Evolutionary conservation across 2,797 vertebrate genomes (phyloP), one percentile per base, ranked within the genome.

Genomic region (Huso huso): DNA sequence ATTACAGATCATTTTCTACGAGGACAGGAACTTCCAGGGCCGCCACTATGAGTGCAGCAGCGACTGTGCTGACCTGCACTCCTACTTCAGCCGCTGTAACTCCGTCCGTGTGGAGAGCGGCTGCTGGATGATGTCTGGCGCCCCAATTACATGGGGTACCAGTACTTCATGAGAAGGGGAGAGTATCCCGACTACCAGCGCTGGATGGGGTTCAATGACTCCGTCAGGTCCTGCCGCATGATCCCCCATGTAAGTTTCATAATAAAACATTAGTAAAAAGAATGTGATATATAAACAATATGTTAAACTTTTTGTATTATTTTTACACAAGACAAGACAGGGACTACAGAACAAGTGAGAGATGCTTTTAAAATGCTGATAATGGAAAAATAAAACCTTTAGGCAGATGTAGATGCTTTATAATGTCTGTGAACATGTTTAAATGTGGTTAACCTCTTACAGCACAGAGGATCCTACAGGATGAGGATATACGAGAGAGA

Each of bases 101-200:
- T 89, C 86, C 74, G 81, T 83, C 81, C 83, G 83, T 79, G 84
- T 89, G 72, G 84, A 88, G 71, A 88, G 72, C 0, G 87, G 87
- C 69, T 88, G 87, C 76, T 89, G 88, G 83, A 87, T 90, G 83
- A 77, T 86, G 67, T 90, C 6, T 87, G 89, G 70, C 81, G 83
- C n/a, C 69, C 79, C 69, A 84, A 78, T 82, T 89, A 73, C 6
- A 37, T 37, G 23, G 23, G 23, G 23, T 70, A 68, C 58, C 89
- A 90, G 84, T 84, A 80, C 69, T 89, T 87, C 76, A 7, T 90
- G 75, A 89, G 76, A 70, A 87, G 83, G 70, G 89, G 89, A 15
- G 89, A 90, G 72, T 89, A 90, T 74, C 52, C 70, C 5, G 88
- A 90, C 73, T 84, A 88, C 72, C 86, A 89, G 74, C 87, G 85